Percentiles rank a stretch among this genome's conserved stretches.
Conservation (phyloP, 2,888 invertebrate species). For the Oegoconia quadripuncta region DNA sequence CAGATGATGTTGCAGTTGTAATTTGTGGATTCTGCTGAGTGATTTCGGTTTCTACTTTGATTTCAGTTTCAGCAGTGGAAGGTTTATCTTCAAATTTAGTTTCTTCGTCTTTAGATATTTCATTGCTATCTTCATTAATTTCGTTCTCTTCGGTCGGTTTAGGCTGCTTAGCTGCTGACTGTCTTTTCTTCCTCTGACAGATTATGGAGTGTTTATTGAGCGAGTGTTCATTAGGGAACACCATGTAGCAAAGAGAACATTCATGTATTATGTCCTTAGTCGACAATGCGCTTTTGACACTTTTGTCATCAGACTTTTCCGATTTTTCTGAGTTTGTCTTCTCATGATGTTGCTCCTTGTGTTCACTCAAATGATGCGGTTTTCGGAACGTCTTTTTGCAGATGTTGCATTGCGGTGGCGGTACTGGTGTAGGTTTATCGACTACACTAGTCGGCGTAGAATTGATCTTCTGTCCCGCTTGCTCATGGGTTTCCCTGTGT, state of each 20-base stretch:
- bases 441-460: conserved; percentile 24
- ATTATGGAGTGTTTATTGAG: conserved; percentile 61
- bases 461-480: conserved; percentile 50
- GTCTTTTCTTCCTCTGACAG: conserved; percentile 66
- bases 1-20: background rate
- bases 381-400: conserved; percentile 72
- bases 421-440: conserved; percentile 39
- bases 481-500: conserved; percentile 70
- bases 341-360: conserved; percentile 68
- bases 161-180: conserved; percentile 44
- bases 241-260: conserved; percentile 74
- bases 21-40: background rate
- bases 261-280: conserved; percentile 75
- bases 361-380: conserved; percentile 64
- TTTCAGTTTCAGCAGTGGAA: conserved; percentile 20
- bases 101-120: conserved; percentile 19
- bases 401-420: conserved; percentile 59
- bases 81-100: conserved; percentile 10
- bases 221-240: conserved; percentile 74
- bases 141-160: conserved; percentile 29
- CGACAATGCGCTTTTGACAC: conserved; percentile 60
- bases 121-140: conserved; percentile 15
- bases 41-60: conserved; percentile 3
- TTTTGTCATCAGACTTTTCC: conserved; percentile 68
- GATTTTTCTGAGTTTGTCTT: conserved; percentile 40